Evolutionary conservation across 1,140 invertebrate species (phyloP).

Genomic region (Drosophila erecta): DNA sequence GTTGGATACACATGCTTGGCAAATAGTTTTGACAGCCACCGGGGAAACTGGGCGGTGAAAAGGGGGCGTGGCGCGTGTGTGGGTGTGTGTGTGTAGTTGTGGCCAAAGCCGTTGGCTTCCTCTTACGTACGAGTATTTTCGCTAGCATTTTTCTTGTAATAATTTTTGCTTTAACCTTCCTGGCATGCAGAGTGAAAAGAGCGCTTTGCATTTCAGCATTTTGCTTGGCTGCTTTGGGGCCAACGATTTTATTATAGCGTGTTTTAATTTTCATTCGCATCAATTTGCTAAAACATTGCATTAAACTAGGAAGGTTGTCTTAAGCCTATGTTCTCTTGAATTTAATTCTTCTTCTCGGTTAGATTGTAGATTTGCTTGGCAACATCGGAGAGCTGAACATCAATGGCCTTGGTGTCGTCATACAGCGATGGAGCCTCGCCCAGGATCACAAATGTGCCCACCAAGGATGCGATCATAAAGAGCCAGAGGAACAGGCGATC

Average conservation of each 20-base stretch:
- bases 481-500: slow-evolving; percentile 98
- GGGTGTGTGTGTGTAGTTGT: not conserved
- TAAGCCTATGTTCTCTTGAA: slow-evolving; percentile 56
- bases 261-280: slow-evolving; percentile 43
- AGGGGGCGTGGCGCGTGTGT: not conserved
- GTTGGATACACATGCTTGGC: slow-evolving; percentile 49
- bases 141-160: slow-evolving; percentile 39
- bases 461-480: slow-evolving; percentile 95
- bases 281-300: slow-evolving; percentile 51
- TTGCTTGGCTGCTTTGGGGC: slow-evolving; percentile 56
- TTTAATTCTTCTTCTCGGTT: slow-evolving; percentile 84
- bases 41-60: not conserved
- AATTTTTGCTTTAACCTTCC: slow-evolving; percentile 38
- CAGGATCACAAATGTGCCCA: slow-evolving; percentile 94
- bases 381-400: slow-evolving; percentile 93
- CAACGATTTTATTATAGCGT: slow-evolving; percentile 47
- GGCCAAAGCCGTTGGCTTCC: slow-evolving; percentile 37
- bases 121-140: slow-evolving; percentile 37
- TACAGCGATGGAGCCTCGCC: slow-evolving; percentile 96
- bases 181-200: slow-evolving; percentile 27
- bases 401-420: slow-evolving; percentile 92
- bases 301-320: slow-evolving; percentile 59
- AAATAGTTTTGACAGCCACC: slow-evolving; percentile 50
- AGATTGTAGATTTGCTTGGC: slow-evolving; percentile 88
- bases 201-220: slow-evolving; percentile 60